A percentile compares a stretch with the other conserved stretches of the same genome.
phyloP scores from a whole-genome alignment of 2,797 vertebrate genomes.

The Ataeniobius toweri region DNA sequence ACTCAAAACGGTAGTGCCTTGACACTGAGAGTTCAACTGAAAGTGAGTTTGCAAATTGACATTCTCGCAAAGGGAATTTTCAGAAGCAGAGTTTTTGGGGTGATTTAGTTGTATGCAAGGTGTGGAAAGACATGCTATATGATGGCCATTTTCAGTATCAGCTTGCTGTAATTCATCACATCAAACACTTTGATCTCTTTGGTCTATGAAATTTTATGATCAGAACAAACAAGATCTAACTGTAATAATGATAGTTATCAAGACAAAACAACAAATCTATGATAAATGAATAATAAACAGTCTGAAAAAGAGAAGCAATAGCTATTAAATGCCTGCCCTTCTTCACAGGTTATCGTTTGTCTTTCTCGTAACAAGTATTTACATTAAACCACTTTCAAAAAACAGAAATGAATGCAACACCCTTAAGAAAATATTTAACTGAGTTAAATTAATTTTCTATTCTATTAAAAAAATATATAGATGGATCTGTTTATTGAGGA shows the following conservation, averaged over 20 bases:
- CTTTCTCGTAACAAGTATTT: neutral
- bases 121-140: conserved; percentile 19
- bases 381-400: neutral
- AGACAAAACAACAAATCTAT: neutral
- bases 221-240: neutral
- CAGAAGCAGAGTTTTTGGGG: conserved; percentile 15
- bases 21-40: conserved; percentile 78
- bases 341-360: neutral
- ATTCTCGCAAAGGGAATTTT: conserved; percentile 59
- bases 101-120: conserved; percentile 2
- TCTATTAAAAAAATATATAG: neutral
- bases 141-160: conserved; percentile 46
- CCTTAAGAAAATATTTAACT: neutral
- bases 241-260: neutral
- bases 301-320: no score
- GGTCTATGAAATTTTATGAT: neutral
- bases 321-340: no score
- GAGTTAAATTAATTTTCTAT: neutral
- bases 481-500: neutral
- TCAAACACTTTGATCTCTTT: neutral
- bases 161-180: conserved; percentile 34
- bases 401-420: neutral
- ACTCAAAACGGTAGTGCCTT: conserved; percentile 65
- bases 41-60: conserved; percentile 69
- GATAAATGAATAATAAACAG: no score